Evolutionary conservation across 1,140 invertebrate genomes (phyloP).

Genomic region (Cephus cinctus): DNA sequence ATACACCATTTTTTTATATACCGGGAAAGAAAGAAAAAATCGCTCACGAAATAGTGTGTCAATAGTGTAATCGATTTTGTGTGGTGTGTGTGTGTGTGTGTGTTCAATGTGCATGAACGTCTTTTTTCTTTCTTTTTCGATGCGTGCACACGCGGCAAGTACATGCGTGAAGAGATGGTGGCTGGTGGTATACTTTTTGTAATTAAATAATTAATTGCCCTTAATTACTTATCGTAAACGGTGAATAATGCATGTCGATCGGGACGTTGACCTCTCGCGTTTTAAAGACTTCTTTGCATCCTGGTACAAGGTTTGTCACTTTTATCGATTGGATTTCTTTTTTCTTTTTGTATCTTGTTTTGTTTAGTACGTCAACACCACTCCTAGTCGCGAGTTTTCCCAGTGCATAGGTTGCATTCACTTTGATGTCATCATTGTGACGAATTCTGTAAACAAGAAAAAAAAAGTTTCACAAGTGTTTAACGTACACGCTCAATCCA

Average conservation of each 20-base stretch:
- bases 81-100: conserved; percentile 12
- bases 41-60: conserved; percentile 2
- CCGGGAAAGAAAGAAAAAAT: conserved; percentile 40
- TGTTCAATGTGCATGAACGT: conserved; percentile 19
- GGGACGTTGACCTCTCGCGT: conserved; percentile 52
- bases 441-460: conserved; percentile 84
- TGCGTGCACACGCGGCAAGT: conserved; percentile 18
- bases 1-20: conserved; percentile 47
- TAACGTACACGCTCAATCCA: too few species aligned
- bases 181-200: conserved; percentile 30
- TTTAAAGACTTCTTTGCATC: conserved; percentile 53
- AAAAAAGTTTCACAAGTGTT: conserved; percentile 9
- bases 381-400: conserved; percentile 55
- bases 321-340: conserved; percentile 36
- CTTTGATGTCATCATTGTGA: conserved; percentile 99
- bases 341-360: conserved; percentile 23
- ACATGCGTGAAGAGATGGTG: conserved; percentile 31
- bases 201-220: conserved; percentile 36
- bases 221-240: conserved; percentile 37
- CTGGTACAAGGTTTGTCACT: conserved; percentile 51
- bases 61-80: too few species aligned
- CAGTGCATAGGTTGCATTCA: conserved; percentile 62
- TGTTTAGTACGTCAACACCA: conserved; percentile 56
- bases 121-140: conserved; percentile 10
- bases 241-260: conserved; percentile 36